Evolutionary conservation across 2,888 invertebrate species (phyloP), one percentile per base, ranked within the genome.

Genomic region (Sipha maydis): DNA sequence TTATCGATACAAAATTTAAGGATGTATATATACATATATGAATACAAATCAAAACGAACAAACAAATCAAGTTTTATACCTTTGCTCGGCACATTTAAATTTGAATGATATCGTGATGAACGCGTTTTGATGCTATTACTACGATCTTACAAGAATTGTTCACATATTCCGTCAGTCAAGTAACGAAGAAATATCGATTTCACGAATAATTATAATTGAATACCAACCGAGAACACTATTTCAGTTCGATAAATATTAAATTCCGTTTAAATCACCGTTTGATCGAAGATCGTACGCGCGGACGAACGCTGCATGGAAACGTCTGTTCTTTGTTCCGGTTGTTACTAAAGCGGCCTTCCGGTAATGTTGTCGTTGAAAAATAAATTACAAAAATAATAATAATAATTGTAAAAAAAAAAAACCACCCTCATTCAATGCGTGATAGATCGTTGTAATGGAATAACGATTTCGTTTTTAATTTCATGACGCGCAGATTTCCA

Each of bases 381-480:
- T 31, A 61, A 80, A 80, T 61, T n/a, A 80, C 34, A 4, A 34
- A 34, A 34, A 34, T 34, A 34, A 34, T 34, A 34, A 34, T 34
- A 34, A 69, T 69, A 80, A 61, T n/a, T n/a, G 17, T 28, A 19
- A 28, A 80, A 80, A 21, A 61, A 19, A 41, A 54, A 48, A 54
- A 54, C 31, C 83, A 56, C 71, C 83, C 83, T 54, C 34, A 25
- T 73, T 56, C 73, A 11, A 14, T 7, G 48, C 48, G 73, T 73
- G 73, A 83, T 73, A 83, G 73, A 83, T 83, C 83, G 83, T 83
- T 56, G 48, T 73, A 56, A 83, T 75, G 83, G 73, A 83, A 83
- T 83, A 83, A 83, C 83, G 54, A 83, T 83, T 83, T 76, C 75
- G 41, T 75, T 84, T 84, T 84, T 84, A 84, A 84, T 84, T 84